Evolutionary conservation across 1,140 invertebrate genomes (phyloP).

Genomic region (Heliconius eleuchia): DNA sequence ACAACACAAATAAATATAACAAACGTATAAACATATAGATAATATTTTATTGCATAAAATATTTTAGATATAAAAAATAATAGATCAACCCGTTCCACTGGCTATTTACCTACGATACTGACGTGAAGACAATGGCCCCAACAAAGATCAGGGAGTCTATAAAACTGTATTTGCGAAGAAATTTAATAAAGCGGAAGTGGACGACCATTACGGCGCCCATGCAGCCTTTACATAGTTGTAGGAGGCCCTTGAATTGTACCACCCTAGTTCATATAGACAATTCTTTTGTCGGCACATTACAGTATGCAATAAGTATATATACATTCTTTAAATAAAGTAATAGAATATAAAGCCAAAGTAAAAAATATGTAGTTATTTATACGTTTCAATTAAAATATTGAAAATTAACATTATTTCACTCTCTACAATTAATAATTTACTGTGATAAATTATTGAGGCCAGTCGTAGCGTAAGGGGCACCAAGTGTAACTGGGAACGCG

Average conservation of each 20-base stretch:
- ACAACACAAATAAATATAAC: too few relatives aligned
- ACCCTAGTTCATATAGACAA: conserved; percentile 28
- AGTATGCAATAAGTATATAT: conserved; percentile 16
- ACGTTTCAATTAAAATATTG: too few relatives aligned
- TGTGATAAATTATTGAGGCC: too few relatives aligned
- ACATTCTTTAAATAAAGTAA: not conserved
- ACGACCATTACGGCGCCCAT: conserved; percentile 67
- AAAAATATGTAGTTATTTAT: too few relatives aligned
- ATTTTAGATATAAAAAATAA: conserved; percentile 33
- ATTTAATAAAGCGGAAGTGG: conserved; percentile 81
- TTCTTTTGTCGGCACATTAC: conserved; percentile 30
- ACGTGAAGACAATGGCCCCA: conserved; percentile 69
- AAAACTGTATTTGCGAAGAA: conserved; percentile 81
- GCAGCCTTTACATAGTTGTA: conserved; percentile 39
- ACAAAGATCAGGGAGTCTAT: conserved; percentile 69
- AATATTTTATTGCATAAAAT: conserved; percentile 31
- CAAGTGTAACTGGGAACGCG: too few relatives aligned
- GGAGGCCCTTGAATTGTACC: conserved; percentile 35
- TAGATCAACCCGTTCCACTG: conserved; percentile 54
- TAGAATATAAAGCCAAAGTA: not conserved
- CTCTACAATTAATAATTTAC: not conserved
- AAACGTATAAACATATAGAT: not conserved
- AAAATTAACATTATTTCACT: too few relatives aligned
- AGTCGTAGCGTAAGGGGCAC: too few relatives aligned
- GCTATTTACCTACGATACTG: conserved; percentile 76